phyloP scores from a whole-genome alignment of 2,888 invertebrate genomes.

The Piscicola geometra region DNA sequence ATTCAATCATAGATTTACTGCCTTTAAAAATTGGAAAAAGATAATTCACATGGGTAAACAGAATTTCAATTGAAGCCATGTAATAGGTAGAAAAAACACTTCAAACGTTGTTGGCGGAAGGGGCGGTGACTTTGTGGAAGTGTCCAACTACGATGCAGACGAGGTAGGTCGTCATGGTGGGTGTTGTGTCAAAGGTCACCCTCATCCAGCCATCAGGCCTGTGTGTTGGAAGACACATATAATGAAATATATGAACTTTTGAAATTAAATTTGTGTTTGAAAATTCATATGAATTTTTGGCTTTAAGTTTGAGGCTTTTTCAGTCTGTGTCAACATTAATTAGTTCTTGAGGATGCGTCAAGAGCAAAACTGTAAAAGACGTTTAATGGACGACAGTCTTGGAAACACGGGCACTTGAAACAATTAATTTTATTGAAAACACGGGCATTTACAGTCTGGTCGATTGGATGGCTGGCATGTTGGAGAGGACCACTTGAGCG shows the following conservation, averaged over 20 bases:
- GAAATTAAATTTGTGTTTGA: no score
- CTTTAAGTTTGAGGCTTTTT: no score
- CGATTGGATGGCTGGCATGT: not conserved
- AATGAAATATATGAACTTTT: no score
- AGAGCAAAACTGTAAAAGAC: not conserved
- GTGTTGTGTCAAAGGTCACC: slow-evolving; percentile 37
- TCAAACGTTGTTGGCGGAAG: no score
- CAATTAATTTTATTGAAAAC: not conserved
- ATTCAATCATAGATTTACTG: no score
- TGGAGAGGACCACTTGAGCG: slow-evolving; percentile 1
- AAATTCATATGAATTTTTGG: no score
- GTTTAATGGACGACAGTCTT: not conserved
- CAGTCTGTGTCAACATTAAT: no score
- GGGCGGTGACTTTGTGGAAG: not conserved
- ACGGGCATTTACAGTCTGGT: not conserved
- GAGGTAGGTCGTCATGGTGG: slow-evolving; percentile 39
- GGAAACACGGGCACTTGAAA: not conserved
- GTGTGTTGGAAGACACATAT: no score
- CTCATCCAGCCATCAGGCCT: slow-evolving; percentile 37
- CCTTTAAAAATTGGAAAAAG: no score
- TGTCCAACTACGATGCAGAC: slow-evolving; percentile 39
- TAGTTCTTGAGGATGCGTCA: no score
- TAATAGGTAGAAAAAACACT: not conserved
- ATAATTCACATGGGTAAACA: not conserved
- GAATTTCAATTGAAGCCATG: not conserved